These are phyloP conservation scores for Apamea anceps DNA, from an alignment of 2,888 invertebrate species.

Conservation along the genomic window DNA sequence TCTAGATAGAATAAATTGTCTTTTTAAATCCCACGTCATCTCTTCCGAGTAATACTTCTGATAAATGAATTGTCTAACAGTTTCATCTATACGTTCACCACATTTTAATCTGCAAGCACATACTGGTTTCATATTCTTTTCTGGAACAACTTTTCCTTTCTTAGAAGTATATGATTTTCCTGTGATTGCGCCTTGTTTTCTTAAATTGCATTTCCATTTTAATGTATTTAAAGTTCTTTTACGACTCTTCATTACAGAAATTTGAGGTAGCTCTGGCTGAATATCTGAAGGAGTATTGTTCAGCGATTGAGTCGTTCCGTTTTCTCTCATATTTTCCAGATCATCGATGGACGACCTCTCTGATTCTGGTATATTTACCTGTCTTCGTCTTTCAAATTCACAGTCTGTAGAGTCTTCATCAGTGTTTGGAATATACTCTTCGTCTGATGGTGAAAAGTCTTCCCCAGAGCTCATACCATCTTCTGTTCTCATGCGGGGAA, in stretches of 20 bases:
- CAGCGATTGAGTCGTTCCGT: constrained; percentile 3
- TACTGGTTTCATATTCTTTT: too few relatives aligned
- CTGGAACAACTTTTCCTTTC: too few relatives aligned
- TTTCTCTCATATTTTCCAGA: constrained; percentile 12
- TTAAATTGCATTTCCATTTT: constrained; percentile 10
- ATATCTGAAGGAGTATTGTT: constrained; percentile 8
- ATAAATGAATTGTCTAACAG: too few relatives aligned
- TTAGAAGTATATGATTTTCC: too few relatives aligned
- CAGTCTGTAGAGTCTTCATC: constrained; percentile 8
- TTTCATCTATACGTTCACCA: too few relatives aligned
- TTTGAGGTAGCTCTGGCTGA: constrained; percentile 3
- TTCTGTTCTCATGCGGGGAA: constrained; percentile 1
- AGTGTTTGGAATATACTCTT: constrained; percentile 14
- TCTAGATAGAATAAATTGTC: too few relatives aligned
- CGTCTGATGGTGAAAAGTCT: constrained; percentile 8
- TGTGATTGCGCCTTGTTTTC: background rate
- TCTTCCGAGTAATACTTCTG: too few relatives aligned
- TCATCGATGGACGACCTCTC: constrained; percentile 3
- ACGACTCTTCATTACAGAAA: constrained; percentile 1
- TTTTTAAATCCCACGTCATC: too few relatives aligned
- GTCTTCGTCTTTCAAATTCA: constrained; percentile 12
- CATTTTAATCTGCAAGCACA: too few relatives aligned
- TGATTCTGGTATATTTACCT: constrained; percentile 6
- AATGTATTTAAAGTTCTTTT: constrained; percentile 16
- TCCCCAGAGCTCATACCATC: constrained; percentile 9